Percentiles rank a stretch among this genome's conserved stretches.
These are phyloP conservation scores for Mya arenaria DNA, from an alignment of 1,140 invertebrate genomes.

Conservation along the genomic window DNA sequence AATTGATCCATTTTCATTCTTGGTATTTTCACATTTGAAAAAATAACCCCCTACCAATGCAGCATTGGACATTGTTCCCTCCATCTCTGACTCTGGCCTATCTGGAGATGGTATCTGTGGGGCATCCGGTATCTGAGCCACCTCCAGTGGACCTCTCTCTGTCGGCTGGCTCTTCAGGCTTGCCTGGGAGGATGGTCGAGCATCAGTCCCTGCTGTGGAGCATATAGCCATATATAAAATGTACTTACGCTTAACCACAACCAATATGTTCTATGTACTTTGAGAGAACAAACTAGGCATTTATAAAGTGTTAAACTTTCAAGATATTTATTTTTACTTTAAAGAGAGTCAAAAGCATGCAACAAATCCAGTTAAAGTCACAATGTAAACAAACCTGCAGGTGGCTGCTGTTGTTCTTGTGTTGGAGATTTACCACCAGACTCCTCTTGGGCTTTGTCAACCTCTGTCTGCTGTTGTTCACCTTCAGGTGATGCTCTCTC, in stretches of 20 bases:
- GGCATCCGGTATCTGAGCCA: constrained; percentile 54
- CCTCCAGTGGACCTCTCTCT: constrained; percentile 29
- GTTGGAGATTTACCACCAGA: neutral
- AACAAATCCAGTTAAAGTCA: neutral
- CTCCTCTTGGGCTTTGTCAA: neutral
- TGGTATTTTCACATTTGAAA: neutral
- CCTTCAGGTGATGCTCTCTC: neutral
- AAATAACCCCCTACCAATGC: constrained; percentile 70
- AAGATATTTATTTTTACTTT: constrained; percentile 9
- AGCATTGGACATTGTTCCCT: constrained; percentile 70
- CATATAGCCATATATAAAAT: neutral
- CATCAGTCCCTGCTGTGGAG: constrained; percentile 23
- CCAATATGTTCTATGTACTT: neutral
- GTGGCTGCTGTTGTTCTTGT: neutral
- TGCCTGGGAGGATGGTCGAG: constrained; percentile 37
- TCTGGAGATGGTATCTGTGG: constrained; percentile 71
- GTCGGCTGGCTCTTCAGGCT: constrained; percentile 51
- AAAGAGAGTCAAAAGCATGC: neutral
- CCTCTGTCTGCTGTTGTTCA: constrained; percentile 13
- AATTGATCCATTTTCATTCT: neutral
- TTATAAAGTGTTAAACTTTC: neutral
- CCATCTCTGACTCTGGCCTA: constrained; percentile 63
- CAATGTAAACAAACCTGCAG: neutral
- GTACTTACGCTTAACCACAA: neutral
- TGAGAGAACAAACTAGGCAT: neutral